These are phyloP conservation scores for Centropyge bicolor DNA, from an alignment of 2,797 vertebrate species.

Conservation along the genomic window DNA sequence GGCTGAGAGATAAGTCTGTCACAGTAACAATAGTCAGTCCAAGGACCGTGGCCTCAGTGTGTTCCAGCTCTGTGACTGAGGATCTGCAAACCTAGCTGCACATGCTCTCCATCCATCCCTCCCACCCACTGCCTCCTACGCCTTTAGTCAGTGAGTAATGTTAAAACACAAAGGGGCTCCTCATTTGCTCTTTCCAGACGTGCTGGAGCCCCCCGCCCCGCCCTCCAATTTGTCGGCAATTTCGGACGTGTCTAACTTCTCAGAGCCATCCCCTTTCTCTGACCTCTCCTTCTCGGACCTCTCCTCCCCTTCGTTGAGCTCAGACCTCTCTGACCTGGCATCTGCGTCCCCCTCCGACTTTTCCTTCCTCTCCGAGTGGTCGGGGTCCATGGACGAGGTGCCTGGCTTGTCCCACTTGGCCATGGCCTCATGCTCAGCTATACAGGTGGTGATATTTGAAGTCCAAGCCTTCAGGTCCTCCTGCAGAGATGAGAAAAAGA, in stretches of 20 bases:
- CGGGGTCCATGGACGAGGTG: constrained; percentile 90
- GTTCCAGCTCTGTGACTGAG: constrained; percentile 74
- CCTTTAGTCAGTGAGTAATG: constrained; percentile 69
- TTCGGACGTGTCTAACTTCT: constrained; percentile 83
- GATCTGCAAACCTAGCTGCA: constrained; percentile 76
- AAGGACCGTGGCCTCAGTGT: constrained; percentile 66
- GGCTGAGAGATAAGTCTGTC: constrained; percentile 82
- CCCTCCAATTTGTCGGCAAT: constrained; percentile 82
- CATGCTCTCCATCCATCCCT: constrained; percentile 78
- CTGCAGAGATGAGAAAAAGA: constrained; percentile 70
- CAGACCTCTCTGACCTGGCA: constrained; percentile 82
- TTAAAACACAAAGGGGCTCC: constrained; percentile 63
- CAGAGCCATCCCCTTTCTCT: constrained; percentile 84
- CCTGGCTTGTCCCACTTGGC: constrained; percentile 88
- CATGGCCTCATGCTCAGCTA: constrained; percentile 87
- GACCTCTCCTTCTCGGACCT: constrained; percentile 83
- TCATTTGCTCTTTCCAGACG: constrained; percentile 89
- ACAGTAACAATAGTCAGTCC: constrained; percentile 80
- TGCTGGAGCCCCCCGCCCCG: constrained; percentile 86
- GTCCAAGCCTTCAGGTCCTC: constrained; percentile 94
- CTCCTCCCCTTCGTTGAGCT: constrained; percentile 79
- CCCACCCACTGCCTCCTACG: constrained; percentile 60
- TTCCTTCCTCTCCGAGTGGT: constrained; percentile 85
- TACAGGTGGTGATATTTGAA: constrained; percentile 84
- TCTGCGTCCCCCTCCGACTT: constrained; percentile 84